Evolutionary conservation across 1,140 invertebrate species (phyloP), one percentile per base, ranked within the genome.

Genomic region (Drosophila kanapiae): DNA sequence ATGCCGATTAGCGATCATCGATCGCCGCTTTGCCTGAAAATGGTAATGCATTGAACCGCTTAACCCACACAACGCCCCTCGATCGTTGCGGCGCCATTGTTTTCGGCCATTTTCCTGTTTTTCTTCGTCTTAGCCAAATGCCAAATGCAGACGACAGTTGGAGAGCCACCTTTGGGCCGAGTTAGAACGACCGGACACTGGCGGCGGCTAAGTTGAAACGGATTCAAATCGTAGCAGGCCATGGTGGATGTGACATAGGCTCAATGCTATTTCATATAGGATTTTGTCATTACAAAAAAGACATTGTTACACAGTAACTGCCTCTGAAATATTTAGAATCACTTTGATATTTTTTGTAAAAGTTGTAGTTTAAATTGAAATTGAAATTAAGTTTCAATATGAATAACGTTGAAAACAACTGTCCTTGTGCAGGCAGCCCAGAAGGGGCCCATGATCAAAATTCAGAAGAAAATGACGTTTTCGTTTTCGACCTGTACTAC

Each of bases 181-280:
- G 38, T 72, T 72, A 72, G 70, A 72, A 72, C 51, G 42, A 69
- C 27, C 29, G 40, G 68, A 69, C 78, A 80, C 27, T n/a, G 53
- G 51, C 45, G 33, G 80, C 83, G 83, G 83, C 80, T 59, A 63
- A 87, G 71, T 87, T 87, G 42, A 88, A 86, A 86, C 67, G 76
- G 48, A 42, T 29, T 74, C 47, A 33, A 49, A 60, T 16, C 3
- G 49, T 33, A 7, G n/a, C 29, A 16, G 63, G 54, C 61, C 67
- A 82, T 82, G 68, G 57, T 71, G 16, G 18, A 10, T 29, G 64
- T 27, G 23, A 23, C 23, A 23, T 23, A 63, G 62, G 56, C 80
- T 16, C 27, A 8, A 42, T 18, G 31, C n/a, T 6, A 27, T 49
- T 54, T 51, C 56, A 42, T 68, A 62, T 57, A 11, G 54, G 13